Conservation (phyloP, 2,797 vertebrate species). For the Lacerta agilis region DNA sequence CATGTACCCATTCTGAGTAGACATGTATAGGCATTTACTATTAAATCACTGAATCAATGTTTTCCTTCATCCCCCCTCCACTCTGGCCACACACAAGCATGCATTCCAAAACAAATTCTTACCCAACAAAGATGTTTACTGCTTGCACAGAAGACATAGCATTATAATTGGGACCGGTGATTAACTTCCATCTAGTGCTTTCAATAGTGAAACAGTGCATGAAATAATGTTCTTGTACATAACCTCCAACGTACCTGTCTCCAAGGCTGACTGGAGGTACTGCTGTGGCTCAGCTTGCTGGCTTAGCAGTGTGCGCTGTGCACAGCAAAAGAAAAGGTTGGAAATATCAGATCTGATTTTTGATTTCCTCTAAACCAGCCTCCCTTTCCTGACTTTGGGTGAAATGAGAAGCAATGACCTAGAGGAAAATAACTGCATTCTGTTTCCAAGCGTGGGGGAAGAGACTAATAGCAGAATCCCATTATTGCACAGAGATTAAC, state of each 20-base stretch:
- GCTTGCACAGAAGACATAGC: constrained; percentile 28
- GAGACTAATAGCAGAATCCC: neutral
- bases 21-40: too few relatives aligned
- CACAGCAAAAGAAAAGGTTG: neutral
- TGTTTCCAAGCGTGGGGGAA: neutral
- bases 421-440: constrained; percentile 17
- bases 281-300: neutral
- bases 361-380: constrained; percentile 14
- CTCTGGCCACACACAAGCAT: neutral
- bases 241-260: neutral
- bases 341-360: neutral
- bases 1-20: too few relatives aligned
- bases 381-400: neutral
- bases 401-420: constrained; percentile 30
- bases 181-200: constrained; percentile 60
- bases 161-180: constrained; percentile 48
- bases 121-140: constrained; percentile 28
- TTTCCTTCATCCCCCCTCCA: constrained; percentile 18
- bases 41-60: too few relatives aligned
- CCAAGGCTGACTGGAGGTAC: constrained; percentile 27
- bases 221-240: constrained; percentile 55
- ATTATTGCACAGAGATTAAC: constrained; percentile 2
- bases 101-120: constrained; percentile 22
- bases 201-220: constrained; percentile 57
- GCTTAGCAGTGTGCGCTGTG: neutral